Conservation (phyloP, 1,140 invertebrate species). For the Nymphalis io region DNA sequence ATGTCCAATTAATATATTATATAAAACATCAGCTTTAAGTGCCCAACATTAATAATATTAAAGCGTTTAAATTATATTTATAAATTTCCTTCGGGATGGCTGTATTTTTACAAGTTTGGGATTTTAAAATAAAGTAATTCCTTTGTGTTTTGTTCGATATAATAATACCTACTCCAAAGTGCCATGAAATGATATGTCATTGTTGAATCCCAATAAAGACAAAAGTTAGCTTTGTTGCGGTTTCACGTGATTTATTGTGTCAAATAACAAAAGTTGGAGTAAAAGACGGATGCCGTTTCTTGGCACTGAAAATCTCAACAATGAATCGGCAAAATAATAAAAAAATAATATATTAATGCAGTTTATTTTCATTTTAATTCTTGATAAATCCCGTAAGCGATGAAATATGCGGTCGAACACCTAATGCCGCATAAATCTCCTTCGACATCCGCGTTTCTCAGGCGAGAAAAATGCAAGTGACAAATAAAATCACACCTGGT, state of each 20-base stretch:
- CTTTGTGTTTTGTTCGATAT: background rate
- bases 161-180: conserved; percentile 2
- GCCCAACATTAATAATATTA: background rate
- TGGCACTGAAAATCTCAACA: conserved; percentile 30
- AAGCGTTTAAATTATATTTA: conserved; percentile 4
- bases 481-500: conserved; percentile 37
- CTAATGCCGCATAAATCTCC: conserved; percentile 35
- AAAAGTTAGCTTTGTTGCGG: conserved; percentile 34
- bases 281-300: conserved; percentile 24
- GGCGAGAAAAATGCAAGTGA: conserved; percentile 41
- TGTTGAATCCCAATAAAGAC: conserved; percentile 20
- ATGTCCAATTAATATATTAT: conserved; percentile 12
- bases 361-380: conserved; percentile 23
- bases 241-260: conserved; percentile 31
- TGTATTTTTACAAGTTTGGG: background rate
- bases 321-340: conserved; percentile 24
- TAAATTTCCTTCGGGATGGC: conserved; percentile 1
- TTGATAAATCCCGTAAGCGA: conserved; percentile 23
- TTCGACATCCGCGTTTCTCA: conserved; percentile 40
- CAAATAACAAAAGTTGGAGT: conserved; percentile 29
- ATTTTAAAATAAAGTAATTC: background rate
- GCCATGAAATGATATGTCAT: conserved; percentile 10
- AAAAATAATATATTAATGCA: conserved; percentile 18
- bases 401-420: conserved; percentile 35
- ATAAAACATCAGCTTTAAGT: background rate